Evolutionary conservation across 2,113 vertebrate genomes (phyloP), one percentile per base, ranked within the genome.

Genomic region (Morone chrysops): DNA sequence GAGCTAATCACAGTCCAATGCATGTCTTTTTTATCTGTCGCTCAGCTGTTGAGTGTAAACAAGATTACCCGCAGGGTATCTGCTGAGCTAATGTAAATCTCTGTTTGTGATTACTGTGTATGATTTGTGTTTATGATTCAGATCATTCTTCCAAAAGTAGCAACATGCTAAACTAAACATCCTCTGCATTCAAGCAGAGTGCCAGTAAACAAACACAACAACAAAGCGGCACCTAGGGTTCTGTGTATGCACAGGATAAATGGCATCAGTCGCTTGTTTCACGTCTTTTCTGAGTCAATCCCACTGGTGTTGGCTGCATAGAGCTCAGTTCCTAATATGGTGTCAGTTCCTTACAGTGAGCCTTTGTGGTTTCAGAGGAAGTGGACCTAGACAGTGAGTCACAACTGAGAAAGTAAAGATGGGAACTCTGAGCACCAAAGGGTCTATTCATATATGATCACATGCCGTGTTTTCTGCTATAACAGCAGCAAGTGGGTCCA

Each of bases 301-400:
- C 63, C 59, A 40, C 43, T 77, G 66, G 80, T 72, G 74, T 83
- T 75, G 48, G 31, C 73, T 82, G 45, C 67, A 36, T 36, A n/a
- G 65, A 71, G 81, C 71, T 83, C 47, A 75, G 82, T 75, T 90
- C 83, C 77, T 88, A 81, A 92, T 88, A 89, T 87, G 80, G 82
- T 89, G 82, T 88, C 71, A 85, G 10, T 85, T 70, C 61, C 77
- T 84, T 56, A 77, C 76, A 84, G 78, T 81, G 43, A 79, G 84
- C 68, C 67, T 81, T 84, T 90, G 85, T 78, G 89, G 80, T 86
- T 87, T 75, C 72, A 83, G 57, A 83, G 84, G 88, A 90, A 85
- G 62, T 75, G 14, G 68, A 59, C 63, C 50, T 76, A 88, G 90
- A 92, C 88, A 66, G 81, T 91, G 88, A 94, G 82, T 92, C 93